These are phyloP conservation scores for Melinaea marsaeus DNA, from an alignment of 2,888 invertebrate species.

Conservation along the genomic window DNA sequence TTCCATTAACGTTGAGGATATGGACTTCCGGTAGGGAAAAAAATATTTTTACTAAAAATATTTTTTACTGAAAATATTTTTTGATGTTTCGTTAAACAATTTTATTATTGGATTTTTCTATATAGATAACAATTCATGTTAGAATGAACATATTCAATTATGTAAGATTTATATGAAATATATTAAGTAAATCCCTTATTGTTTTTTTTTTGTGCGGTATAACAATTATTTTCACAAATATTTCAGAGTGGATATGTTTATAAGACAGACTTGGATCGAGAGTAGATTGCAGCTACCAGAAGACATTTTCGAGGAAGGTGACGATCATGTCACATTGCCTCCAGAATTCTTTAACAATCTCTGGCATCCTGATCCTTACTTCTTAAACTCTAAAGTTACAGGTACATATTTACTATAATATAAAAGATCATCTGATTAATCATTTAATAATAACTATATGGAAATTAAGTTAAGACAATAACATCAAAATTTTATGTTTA, in stretches of 20 bases:
- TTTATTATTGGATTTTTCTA: too few relatives aligned
- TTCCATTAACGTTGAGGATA: slow-evolving; percentile 91
- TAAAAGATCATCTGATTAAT: neutral
- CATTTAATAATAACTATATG: slow-evolving; percentile 4
- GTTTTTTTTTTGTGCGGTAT: neutral
- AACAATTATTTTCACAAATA: neutral
- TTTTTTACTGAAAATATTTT: too few relatives aligned
- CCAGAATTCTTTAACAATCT: slow-evolving; percentile 89
- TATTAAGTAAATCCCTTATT: neutral
- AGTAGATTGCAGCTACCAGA: slow-evolving; percentile 85
- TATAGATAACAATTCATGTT: neutral
- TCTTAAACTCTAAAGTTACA: slow-evolving; percentile 90
- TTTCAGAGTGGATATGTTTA: slow-evolving; percentile 89
- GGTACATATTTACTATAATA: slow-evolving; percentile 66
- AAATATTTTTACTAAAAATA: neutral
- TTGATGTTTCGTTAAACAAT: too few relatives aligned
- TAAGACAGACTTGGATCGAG: slow-evolving; percentile 89
- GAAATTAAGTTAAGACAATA: too few relatives aligned
- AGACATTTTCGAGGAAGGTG: slow-evolving; percentile 87
- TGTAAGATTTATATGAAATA: too few relatives aligned
- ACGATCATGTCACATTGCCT: slow-evolving; percentile 88
- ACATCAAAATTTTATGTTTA: too few relatives aligned
- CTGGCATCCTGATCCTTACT: slow-evolving; percentile 93
- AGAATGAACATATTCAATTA: neutral
- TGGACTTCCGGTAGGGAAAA: slow-evolving; percentile 86